Base-by-base conservation (phyloP, 2,113 vertebrate genomes). In the Aphelocoma coerulescens region DNA sequence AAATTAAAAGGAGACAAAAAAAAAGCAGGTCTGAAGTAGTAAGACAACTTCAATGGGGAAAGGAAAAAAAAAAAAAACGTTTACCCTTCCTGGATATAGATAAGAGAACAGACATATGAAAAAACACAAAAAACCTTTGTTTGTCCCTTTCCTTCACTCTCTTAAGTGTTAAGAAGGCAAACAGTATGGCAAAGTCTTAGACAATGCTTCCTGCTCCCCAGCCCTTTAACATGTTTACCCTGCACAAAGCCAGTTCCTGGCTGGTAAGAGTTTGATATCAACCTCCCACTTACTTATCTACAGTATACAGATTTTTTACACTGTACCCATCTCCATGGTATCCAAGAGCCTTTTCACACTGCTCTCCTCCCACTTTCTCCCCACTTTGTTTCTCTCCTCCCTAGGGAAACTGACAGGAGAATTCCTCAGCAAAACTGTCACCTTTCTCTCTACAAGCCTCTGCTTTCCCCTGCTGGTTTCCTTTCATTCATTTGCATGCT, bases 291-390 rank as follows among this genome's bases (percentile, higher is more conserved):
- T 92, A 86, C 92, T 93, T 94, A 96, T 96, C 96, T 96, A 93
- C 89, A 91, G 91, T 93, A 93, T 85, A 95, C 93, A 96, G 96
- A 89, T 96, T 97, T 97, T 97, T 96, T 97, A 86, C 93, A 95
- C 93, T 86, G 92, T 65, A 93, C 76, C 83, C 88, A 97, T 97
- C 96, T 96, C 96, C 96, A 96, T 97, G 96, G 96, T 89, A 97
- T 78, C 96, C 92, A 89, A 92, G 62, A 93, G 93, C 83, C 86
- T 96, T 88, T 96, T 96, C 95, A 87, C 91, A 92, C 61, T 43
- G 88, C 54, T 96, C 83, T 95, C 92, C 96, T 95, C 96, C 95
- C 80, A 97, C 96, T 62, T 97, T 48, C 88, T 94, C 96, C 85
- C 92, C 80, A 96, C 91, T 96, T 88, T 6, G 5, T 82, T 95